Percentiles rank a stretch among this genome's conserved stretches.
Conservation (phyloP, 2,888 invertebrate species). For the Brenthis hecate region DNA sequence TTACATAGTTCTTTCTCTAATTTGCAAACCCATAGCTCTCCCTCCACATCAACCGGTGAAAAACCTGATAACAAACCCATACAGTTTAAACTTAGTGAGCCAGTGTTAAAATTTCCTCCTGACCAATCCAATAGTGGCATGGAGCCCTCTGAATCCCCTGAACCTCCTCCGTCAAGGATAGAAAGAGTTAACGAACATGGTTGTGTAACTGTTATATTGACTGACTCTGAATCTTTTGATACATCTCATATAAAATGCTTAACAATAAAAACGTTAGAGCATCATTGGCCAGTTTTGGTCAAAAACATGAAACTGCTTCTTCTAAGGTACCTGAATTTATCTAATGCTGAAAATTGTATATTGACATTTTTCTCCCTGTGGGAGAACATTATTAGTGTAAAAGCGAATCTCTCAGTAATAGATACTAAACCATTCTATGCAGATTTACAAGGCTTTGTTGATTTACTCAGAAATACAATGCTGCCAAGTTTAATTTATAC, state of each 20-base stretch:
- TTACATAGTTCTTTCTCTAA: conserved; percentile 76
- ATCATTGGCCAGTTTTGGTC: conserved; percentile 92
- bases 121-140: conserved; percentile 53
- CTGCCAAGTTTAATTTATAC: conserved; percentile 93
- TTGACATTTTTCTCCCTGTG: conserved; percentile 92
- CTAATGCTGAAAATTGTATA: conserved; percentile 86
- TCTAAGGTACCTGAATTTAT: conserved; percentile 80
- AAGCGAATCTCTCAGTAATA: conserved; percentile 93
- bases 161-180: conserved; percentile 63
- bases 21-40: conserved; percentile 67
- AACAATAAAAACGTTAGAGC: conserved; percentile 92
- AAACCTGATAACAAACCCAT: conserved; percentile 50
- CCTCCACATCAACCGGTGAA: conserved; percentile 65
- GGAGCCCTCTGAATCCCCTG: conserved; percentile 61
- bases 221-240: conserved; percentile 91
- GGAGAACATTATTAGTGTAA: conserved; percentile 95
- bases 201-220: conserved; percentile 85
- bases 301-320: conserved; percentile 85
- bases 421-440: conserved; percentile 95
- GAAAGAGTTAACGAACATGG: conserved; percentile 73
- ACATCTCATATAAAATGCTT: conserved; percentile 93
- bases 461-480: conserved; percentile 85
- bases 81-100: conserved; percentile 68
- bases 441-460: conserved; percentile 90
- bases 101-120: conserved; percentile 65